Base-by-base conservation (phyloP, 2,797 vertebrate species). In the Pitangus sulphuratus region DNA sequence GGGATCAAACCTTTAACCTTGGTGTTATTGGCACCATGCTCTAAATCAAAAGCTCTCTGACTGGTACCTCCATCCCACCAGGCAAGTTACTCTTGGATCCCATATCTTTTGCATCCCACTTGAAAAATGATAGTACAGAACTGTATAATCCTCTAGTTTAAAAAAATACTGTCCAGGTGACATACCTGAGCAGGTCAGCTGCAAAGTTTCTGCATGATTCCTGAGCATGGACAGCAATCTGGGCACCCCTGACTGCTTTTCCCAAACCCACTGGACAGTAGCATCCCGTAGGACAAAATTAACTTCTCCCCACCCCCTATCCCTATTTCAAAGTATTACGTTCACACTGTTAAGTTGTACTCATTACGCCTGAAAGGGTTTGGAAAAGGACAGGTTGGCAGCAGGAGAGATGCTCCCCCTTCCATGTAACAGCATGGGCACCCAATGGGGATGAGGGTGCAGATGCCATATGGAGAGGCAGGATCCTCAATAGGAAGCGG, bases 401-500 rank as follows among this genome's bases (percentile, higher is more conserved):
- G 35, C 21, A 76, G 47, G n/a, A 54, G 5, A 81, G 30, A 84
- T 0, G 8, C 19, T 61, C 30, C 64, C 50, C 10, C 39, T 81
- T 30, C 62, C 28, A 31, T 0, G 0, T 19, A 65, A 42, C 9
- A 65, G 31, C n/a, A 50, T 0, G 2, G 42, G 54, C 30, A 56
- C 42, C 58, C 4, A 5, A 31, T 1, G 1, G 44, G 26, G 19
- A 66, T 18, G 45, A 17, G 50, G 25, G 5, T 60, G 37, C 6
- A 2, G 42, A 15, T 61, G 62, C 35, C 11, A 2, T 0, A 26
- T 15, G 24, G 42, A 87, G 40, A 53, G 28, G 35, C 24, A 70
- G 51, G 30, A 85, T 69, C 48, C 28, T 2, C 2, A 31, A 60
- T 2, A 11, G 35, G 54, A 89, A 88, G 35, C 0, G 0, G 22